Evolutionary conservation across 2,888 invertebrate species (phyloP), one percentile per base, ranked within the genome.

Genomic region (Drosophila limbata): DNA sequence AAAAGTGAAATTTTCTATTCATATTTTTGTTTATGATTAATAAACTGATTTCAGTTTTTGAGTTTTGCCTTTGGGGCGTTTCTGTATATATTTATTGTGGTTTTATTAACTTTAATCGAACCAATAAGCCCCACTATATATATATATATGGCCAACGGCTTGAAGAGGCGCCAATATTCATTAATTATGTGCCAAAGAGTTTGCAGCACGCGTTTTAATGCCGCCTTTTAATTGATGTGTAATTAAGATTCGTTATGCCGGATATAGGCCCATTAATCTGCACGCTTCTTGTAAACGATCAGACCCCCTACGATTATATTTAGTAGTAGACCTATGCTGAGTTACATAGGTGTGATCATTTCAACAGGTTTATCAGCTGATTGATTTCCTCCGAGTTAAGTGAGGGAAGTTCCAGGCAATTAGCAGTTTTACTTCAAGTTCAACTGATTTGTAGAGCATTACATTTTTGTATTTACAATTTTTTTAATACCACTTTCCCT

Each of bases 181-280:
- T 88, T 84, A 88, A 84, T 84, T 71, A 84, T 69, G 68, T 70
- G 56, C 50, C 55, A 69, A 69, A 71, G 72, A 62, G 52, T 52
- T 68, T 45, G 37, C 56, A 75, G 86, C 86, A 79, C 84, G 84
- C 71, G 76, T 60, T 68, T 51, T 57, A 45, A 53, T 47, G 63
- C 37, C 51, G 25, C 11, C 15, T 47, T 61, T 73, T 60, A 78
- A 84, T 79, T 69, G 64, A 61, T 69, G 73, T 73, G 63, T 81
- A 79, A 86, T 84, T 88, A 88, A 77, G 76, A 84, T 84, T 88
- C 72, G 89, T 67, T 79, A 81, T 69, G 77, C 79, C 89, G 87
- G 77, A 88, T 84, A 81, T 79, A 72, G 67, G 71, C 72, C 52
- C 71, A 84, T 85, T 84, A 86, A 79, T 57, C 68, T 68, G 55